A percentile compares a stretch with the other conserved stretches of the same genome.
phyloP scores from a whole-genome alignment of 1,140 invertebrate genomes.

The Anastatus disparis region DNA sequence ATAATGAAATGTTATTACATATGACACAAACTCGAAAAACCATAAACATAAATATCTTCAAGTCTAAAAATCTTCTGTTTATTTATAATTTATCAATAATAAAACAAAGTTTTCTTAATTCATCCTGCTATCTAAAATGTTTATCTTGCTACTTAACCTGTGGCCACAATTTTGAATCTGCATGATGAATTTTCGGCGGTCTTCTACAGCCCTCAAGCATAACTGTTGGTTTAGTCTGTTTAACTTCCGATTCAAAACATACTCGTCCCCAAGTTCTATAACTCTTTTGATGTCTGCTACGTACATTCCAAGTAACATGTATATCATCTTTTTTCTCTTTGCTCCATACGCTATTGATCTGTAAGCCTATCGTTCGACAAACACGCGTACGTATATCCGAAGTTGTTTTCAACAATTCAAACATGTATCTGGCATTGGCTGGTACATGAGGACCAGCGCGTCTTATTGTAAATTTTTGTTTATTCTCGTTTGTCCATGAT shows the following conservation, averaged over 20 bases:
- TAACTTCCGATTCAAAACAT: constrained; percentile 70
- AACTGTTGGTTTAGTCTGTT: constrained; percentile 68
- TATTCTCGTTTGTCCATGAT: constrained; percentile 48
- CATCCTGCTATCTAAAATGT: too few species aligned
- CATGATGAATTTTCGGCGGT: constrained; percentile 53
- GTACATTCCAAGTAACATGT: constrained; percentile 49
- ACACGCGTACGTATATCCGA: constrained; percentile 59
- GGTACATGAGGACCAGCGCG: constrained; percentile 49
- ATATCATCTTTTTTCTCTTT: constrained; percentile 35
- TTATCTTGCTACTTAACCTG: too few species aligned
- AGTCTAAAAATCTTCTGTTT: too few species aligned
- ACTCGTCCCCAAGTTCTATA: constrained; percentile 75
- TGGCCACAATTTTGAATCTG: constrained; percentile 30
- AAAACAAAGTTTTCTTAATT: too few species aligned
- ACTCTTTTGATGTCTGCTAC: constrained; percentile 56
- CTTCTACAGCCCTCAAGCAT: constrained; percentile 76
- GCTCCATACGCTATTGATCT: constrained; percentile 6
- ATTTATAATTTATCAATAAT: too few species aligned
- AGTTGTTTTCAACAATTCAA: constrained; percentile 67
- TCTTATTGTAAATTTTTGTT: constrained; percentile 42
- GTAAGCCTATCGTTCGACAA: constrained; percentile 63
- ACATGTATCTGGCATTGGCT: constrained; percentile 65
- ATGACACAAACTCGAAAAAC: too few species aligned
- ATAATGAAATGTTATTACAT: too few species aligned
- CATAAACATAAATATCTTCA: too few species aligned